phyloP scores from a whole-genome alignment of 2,888 invertebrate genomes.

The Sycophila texana region DNA sequence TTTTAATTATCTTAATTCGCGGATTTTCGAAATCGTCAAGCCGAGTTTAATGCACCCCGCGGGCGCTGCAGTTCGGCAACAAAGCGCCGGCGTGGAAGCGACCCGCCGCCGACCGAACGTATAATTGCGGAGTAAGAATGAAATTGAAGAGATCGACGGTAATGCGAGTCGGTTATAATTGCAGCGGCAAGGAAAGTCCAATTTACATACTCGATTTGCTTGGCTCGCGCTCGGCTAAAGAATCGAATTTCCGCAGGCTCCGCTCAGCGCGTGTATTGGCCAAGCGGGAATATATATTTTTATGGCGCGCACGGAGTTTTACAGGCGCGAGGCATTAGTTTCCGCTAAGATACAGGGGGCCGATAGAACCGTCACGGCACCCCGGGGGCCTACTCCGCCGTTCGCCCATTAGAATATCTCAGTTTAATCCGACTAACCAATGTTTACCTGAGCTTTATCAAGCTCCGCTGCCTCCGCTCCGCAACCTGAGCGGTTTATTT shows the following conservation, averaged over 20 bases:
- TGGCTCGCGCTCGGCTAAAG: constrained; percentile 13
- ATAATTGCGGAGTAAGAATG: not conserved
- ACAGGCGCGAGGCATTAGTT: constrained; percentile 67
- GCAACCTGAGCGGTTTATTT: not conserved
- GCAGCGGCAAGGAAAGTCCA: constrained; percentile 24
- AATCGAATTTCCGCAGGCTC: constrained; percentile 31
- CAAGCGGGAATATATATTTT: constrained; percentile 67
- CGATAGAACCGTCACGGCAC: constrained; percentile 67
- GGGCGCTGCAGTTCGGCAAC: not conserved
- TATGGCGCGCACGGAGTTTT: constrained; percentile 60
- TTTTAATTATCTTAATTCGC: constrained; percentile 26
- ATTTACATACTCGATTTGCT: constrained; percentile 52
- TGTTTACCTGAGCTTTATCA: constrained; percentile 67
- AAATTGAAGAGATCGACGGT: constrained; percentile 35
- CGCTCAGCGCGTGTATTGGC: constrained; percentile 59
- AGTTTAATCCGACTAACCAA: constrained; percentile 67
- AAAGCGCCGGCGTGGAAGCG: not conserved
- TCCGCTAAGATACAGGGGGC: constrained; percentile 65
- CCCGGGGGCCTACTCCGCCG: constrained; percentile 68
- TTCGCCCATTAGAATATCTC: constrained; percentile 73
- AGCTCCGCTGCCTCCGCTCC: constrained; percentile 54
- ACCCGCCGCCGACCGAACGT: too few relatives aligned
- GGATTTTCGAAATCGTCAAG: not conserved
- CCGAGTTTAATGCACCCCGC: not conserved
- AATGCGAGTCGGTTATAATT: constrained; percentile 28